Conservation (phyloP, 2,888 invertebrate genomes). For the Lycophotia porphyrea region DNA sequence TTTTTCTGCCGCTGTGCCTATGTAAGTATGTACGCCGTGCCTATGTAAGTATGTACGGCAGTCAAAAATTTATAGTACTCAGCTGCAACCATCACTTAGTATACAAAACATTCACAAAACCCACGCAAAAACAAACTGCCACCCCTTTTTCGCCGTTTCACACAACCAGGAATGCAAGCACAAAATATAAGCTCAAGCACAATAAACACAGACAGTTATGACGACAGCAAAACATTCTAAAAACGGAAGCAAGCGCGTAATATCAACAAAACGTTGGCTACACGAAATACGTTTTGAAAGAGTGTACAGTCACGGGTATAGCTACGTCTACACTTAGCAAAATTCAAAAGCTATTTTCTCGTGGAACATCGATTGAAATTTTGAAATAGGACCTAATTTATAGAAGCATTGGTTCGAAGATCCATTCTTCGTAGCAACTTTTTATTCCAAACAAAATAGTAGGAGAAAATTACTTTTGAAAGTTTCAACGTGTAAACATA, state of each 20-base stretch:
- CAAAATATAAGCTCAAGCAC: conserved; percentile 51
- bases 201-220: conserved; percentile 61
- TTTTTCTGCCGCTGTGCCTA: background rate
- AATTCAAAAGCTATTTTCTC: background rate
- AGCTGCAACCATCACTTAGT: background rate
- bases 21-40: too few species aligned
- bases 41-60: too few species aligned
- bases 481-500: background rate
- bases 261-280: conserved; percentile 52
- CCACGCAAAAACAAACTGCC: conserved; percentile 21
- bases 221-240: conserved; percentile 63
- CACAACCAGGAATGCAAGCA: conserved; percentile 46
- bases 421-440: background rate
- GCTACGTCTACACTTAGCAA: background rate
- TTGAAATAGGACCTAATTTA: background rate
- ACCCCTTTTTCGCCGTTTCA: conserved; percentile 21
- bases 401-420: background rate
- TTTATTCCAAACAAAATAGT: background rate
- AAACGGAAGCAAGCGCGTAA: conserved; percentile 63
- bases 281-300: conserved; percentile 34
- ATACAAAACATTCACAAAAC: conserved; percentile 38
- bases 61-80: background rate
- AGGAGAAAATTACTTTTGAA: background rate
- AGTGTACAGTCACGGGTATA: conserved; percentile 10
- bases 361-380: background rate